These are phyloP conservation scores for Thaleichthys pacificus DNA, from an alignment of 2,797 vertebrate species.

Conservation along the genomic window DNA sequence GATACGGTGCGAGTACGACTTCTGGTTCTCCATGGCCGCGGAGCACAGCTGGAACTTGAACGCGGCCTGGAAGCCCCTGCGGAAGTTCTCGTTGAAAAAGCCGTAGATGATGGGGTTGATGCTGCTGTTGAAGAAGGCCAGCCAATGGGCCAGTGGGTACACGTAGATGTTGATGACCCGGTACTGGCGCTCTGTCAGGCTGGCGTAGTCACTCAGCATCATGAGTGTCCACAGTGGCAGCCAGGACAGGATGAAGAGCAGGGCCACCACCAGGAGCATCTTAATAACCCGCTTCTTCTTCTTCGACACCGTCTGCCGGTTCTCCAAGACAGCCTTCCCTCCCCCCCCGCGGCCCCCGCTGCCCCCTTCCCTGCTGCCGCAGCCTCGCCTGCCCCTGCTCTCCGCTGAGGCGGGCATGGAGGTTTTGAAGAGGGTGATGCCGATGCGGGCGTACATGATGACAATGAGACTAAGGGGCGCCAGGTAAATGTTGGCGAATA, in stretches of 20 bases:
- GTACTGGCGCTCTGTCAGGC: constrained; percentile 48
- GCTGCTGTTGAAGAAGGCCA: constrained; percentile 63
- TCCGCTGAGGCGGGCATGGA: constrained; percentile 39
- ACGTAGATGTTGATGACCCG: constrained; percentile 58
- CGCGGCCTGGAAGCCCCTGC: constrained; percentile 63
- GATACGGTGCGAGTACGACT: constrained; percentile 61
- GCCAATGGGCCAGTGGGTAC: constrained; percentile 61
- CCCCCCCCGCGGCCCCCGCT: constrained; percentile 7
- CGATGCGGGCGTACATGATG: constrained; percentile 58
- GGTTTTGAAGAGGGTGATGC: constrained; percentile 47
- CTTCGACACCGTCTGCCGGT: constrained; percentile 64
- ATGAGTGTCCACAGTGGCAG: constrained; percentile 63
- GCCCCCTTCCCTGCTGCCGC: constrained; percentile 23
- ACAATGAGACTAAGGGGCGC: constrained; percentile 53
- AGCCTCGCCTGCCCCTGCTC: constrained; percentile 24
- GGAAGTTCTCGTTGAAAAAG: constrained; percentile 65
- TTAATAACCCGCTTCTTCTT: constrained; percentile 80
- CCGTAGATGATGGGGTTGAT: constrained; percentile 65
- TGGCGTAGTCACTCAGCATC: constrained; percentile 58
- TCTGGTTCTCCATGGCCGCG: constrained; percentile 46
- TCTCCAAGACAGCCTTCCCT: constrained; percentile 47
- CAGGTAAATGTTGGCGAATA: constrained; percentile 61
- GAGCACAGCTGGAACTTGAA: constrained; percentile 84
- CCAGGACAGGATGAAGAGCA: constrained; percentile 66
- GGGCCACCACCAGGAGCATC: constrained; percentile 61